Percentiles rank a stretch among this genome's conserved stretches.
Conservation (phyloP, 1,140 invertebrate species). For the Orchestia grillus region DNA sequence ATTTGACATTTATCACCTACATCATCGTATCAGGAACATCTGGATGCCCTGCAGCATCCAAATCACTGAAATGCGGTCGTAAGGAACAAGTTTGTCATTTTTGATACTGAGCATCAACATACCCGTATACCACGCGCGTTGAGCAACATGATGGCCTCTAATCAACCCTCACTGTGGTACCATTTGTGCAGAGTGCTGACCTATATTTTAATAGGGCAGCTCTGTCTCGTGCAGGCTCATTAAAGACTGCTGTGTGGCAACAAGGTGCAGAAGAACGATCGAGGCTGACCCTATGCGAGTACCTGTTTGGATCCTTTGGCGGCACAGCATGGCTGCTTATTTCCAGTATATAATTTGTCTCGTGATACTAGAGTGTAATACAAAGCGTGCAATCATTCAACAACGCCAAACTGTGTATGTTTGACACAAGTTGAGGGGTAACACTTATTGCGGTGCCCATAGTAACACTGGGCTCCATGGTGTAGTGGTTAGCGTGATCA, state of each 20-base stretch:
- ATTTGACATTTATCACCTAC: background rate
- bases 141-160: background rate
- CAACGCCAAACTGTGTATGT: too few species aligned
- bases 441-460: too few species aligned
- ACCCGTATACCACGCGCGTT: background rate
- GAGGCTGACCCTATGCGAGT: background rate
- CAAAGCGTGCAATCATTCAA: too few species aligned
- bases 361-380: too few species aligned
- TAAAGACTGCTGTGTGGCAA: background rate
- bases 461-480: too few species aligned
- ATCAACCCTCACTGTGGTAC: background rate
- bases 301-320: too few species aligned
- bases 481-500: too few species aligned
- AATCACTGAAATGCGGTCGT: background rate
- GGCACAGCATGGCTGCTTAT: too few species aligned
- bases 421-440: too few species aligned
- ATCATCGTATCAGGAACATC: background rate
- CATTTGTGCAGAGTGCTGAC: background rate
- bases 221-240: background rate
- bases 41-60: background rate
- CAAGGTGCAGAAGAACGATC: background rate
- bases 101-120: background rate
- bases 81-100: background rate
- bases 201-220: background rate
- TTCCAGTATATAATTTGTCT: too few species aligned